phyloP scores from a whole-genome alignment of 2,113 vertebrate genomes.

The Brachionichthys hirsutus region DNA sequence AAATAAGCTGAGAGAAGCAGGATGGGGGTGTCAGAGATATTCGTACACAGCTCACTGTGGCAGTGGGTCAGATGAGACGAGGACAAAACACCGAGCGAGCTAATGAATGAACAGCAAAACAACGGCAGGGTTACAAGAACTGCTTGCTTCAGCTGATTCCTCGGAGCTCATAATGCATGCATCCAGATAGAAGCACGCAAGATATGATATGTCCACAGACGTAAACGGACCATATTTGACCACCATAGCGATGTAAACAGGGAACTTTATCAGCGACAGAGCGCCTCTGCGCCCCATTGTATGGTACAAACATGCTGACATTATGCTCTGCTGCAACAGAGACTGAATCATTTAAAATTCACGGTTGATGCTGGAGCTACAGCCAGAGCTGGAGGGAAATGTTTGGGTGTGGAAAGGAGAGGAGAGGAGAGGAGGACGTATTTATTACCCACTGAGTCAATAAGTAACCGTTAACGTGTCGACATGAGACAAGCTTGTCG shows the following conservation, averaged over 20 bases:
- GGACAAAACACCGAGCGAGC: constrained; percentile 34
- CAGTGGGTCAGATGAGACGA: constrained; percentile 60
- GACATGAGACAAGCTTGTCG: not conserved
- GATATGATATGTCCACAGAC: constrained; percentile 1
- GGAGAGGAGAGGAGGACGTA: not conserved
- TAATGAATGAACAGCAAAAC: constrained; percentile 58
- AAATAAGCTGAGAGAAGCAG: not conserved
- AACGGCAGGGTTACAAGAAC: constrained; percentile 42
- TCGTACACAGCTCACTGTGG: constrained; percentile 57
- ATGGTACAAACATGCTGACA: constrained; percentile 35
- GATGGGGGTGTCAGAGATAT: constrained; percentile 6
- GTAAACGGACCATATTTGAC: not conserved
- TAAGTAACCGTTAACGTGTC: constrained; percentile 8
- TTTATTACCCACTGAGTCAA: constrained; percentile 1
- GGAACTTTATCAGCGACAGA: not conserved
- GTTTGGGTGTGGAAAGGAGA: constrained; percentile 51
- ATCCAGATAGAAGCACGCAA: not conserved
- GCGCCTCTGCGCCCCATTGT: not conserved
- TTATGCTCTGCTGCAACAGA: constrained; percentile 44
- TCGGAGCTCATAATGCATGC: constrained; percentile 2
- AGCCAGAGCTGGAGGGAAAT: constrained; percentile 31
- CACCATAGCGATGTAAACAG: constrained; percentile 9
- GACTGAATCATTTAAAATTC: constrained; percentile 62
- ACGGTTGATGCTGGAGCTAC: constrained; percentile 47
- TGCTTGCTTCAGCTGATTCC: constrained; percentile 47